Evolutionary conservation across 2,113 vertebrate species (phyloP).

Genomic region (Martes martes): DNA sequence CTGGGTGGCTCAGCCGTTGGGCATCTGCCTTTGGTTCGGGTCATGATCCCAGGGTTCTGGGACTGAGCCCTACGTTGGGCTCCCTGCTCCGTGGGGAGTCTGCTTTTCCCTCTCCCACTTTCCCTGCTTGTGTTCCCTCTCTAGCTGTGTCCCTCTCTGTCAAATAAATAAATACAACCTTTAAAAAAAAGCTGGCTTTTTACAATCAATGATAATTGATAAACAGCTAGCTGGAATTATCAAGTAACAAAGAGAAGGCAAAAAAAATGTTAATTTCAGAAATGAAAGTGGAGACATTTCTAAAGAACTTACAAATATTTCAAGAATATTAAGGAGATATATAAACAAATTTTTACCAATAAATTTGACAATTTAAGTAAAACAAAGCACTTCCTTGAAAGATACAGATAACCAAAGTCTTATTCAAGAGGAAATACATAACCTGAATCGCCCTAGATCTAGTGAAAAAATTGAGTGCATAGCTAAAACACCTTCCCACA

Average conservation of each 20-base stretch:
- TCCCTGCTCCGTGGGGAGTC: no score
- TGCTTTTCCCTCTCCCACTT: no score
- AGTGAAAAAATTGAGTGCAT: background rate
- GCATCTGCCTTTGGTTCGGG: no score
- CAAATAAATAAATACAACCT: no score
- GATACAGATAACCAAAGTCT: background rate
- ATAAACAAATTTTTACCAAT: background rate
- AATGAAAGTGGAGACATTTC: background rate
- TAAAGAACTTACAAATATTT: background rate
- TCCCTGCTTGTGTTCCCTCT: no score
- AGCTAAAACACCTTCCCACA: background rate
- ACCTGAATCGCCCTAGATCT: background rate
- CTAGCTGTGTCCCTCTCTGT: no score
- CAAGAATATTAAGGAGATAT: background rate
- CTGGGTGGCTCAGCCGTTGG: no score
- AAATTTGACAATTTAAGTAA: background rate
- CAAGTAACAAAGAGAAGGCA: background rate
- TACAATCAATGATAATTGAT: background rate
- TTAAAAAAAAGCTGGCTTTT: background rate
- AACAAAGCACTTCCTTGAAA: background rate
- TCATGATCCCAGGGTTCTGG: no score
- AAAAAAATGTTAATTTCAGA: background rate
- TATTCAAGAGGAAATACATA: background rate
- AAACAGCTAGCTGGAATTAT: background rate
- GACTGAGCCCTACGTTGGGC: no score